A percentile compares a stretch with the other conserved stretches of the same genome.
These are phyloP conservation scores for Gymnothorax reevesii DNA, from an alignment of 2,797 vertebrate genomes.

Conservation along the genomic window DNA sequence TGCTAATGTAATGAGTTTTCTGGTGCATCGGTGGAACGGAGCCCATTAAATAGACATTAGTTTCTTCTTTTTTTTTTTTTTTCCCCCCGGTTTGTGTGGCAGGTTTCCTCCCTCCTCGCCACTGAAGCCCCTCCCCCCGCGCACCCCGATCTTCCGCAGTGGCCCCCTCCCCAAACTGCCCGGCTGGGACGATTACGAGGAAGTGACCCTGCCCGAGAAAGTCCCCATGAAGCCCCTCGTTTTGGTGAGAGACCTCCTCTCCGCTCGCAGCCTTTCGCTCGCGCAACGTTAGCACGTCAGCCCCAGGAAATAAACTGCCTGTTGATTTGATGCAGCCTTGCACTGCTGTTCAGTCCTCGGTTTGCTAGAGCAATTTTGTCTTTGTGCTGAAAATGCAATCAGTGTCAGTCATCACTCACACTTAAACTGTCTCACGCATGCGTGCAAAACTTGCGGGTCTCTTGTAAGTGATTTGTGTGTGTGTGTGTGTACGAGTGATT, in stretches of 20 bases:
- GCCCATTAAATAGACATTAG: neutral
- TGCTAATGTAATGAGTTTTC: no score
- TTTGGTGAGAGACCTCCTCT: slow-evolving; percentile 63
- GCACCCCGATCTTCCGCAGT: slow-evolving; percentile 57
- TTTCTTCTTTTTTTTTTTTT: neutral
- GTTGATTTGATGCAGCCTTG: neutral
- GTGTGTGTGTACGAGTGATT: neutral
- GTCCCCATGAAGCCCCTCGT: slow-evolving; percentile 72
- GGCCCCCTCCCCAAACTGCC: slow-evolving; percentile 82
- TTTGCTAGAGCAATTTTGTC: no score
- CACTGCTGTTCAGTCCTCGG: neutral
- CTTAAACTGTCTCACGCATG: no score
- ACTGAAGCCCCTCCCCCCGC: slow-evolving; percentile 85
- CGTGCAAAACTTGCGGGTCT: no score
- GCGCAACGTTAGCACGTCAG: neutral
- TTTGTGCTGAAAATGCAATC: no score
- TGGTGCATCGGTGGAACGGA: neutral
- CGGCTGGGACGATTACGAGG: slow-evolving; percentile 79
- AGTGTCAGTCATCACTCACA: no score
- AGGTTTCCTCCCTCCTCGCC: slow-evolving; percentile 89
- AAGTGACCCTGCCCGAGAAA: slow-evolving; percentile 69
- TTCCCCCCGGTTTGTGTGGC: slow-evolving; percentile 35
- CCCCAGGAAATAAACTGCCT: neutral
- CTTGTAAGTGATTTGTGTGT: no score
- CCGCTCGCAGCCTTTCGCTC: neutral